These are phyloP conservation scores for Halcyon badia DNA, from an alignment of 2,797 vertebrate genomes.

Conservation along the genomic window DNA sequence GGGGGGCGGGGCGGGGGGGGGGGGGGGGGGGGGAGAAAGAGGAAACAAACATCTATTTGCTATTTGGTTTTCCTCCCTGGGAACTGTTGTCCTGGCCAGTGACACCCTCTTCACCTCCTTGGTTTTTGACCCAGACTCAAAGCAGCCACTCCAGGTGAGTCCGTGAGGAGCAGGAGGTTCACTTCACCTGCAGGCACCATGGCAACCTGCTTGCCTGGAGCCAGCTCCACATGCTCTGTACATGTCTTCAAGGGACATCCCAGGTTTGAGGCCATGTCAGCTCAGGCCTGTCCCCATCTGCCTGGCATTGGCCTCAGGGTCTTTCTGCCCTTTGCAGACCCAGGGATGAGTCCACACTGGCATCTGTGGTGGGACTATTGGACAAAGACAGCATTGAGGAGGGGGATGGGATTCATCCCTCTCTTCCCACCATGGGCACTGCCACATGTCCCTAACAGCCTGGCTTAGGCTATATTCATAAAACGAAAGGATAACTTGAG, in stretches of 20 bases:
- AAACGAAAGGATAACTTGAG: neutral
- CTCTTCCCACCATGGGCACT: neutral
- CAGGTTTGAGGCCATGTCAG: rapidly evolving
- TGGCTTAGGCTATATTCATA: neutral
- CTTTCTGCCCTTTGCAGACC: neutral
- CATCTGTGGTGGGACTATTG: neutral
- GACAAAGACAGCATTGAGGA: rapidly evolving
- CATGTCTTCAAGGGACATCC: neutral
- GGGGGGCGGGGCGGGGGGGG: no score
- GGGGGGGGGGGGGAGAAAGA: no score
- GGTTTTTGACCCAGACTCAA: neutral
- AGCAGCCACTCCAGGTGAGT: neutral
- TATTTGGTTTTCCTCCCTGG: neutral
- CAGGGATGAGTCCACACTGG: neutral
- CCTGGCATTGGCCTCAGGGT: neutral
- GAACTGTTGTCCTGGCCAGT: neutral
- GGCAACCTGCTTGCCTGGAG: neutral
- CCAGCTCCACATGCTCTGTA: neutral
- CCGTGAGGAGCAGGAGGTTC: neutral
- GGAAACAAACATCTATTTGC: neutral
- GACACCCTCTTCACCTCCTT: neutral
- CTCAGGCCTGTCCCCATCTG: neutral
- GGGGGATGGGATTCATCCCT: neutral
- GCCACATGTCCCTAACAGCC: neutral
- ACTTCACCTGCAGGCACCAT: rapidly evolving